phyloP scores from a whole-genome alignment of 2,113 vertebrate species.

The Ptyas mucosa region DNA sequence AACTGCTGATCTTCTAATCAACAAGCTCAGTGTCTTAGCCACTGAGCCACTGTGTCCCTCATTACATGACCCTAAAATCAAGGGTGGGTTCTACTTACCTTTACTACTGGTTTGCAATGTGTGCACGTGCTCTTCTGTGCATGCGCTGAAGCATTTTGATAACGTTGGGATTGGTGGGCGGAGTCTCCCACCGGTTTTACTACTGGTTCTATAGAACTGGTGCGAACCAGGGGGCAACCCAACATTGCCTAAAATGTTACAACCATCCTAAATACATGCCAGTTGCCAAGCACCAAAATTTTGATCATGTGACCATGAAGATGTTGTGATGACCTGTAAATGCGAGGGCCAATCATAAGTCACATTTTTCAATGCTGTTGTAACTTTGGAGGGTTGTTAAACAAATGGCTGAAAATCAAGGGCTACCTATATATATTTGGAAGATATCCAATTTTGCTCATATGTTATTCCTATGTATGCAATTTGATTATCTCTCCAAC shows the following conservation, averaged over 20 bases:
- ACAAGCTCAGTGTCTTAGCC: no score
- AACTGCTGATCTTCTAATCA: no score
- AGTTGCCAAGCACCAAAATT: neutral
- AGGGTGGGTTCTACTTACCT: no score
- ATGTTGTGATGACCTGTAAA: neutral
- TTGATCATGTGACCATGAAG: neutral
- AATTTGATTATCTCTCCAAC: neutral
- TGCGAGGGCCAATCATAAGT: neutral
- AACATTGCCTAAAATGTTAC: neutral
- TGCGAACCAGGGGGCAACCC: no score
- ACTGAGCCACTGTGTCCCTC: no score
- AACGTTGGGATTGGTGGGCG: no score
- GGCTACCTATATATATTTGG: neutral
- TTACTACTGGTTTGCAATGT: no score
- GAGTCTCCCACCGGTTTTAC: no score
- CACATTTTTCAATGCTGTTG: neutral
- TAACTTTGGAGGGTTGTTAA: neutral
- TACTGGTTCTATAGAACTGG: no score
- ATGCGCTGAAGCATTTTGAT: no score
- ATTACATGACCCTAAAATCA: no score
- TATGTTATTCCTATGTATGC: neutral
- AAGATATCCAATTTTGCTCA: neutral
- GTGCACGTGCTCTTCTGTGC: no score
- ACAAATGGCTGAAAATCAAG: neutral
- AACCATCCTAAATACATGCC: neutral